Base-by-base conservation (phyloP, 2,888 invertebrate genomes). In the Aleiodes leptofemur region DNA sequence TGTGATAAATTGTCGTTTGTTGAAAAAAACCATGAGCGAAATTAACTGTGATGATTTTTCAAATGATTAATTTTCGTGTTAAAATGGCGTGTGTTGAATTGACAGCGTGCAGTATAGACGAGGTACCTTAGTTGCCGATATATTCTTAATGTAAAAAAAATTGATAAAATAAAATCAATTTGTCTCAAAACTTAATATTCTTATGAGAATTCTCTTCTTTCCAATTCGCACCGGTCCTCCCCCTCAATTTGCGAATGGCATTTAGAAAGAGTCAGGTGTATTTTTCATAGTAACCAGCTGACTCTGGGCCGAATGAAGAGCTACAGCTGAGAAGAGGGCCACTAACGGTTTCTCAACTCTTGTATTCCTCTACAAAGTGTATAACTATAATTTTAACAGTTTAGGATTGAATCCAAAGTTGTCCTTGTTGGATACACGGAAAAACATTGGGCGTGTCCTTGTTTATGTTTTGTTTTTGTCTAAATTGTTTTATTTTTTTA, bases 281-380 rank as follows among this genome's bases (percentile, higher is more conserved):
- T 23, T 23, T 23, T 43, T 14, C 4, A 7, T 38, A 16, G n/a
- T 13, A 29, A 23, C 64, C 64, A 64, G 64, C 64, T 64, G 64
- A 64, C 43, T 9, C 8, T 23, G 1, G 23, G 16, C 16, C 50
- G 16, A 56, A 61, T 55, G 55, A 50, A 48, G 64, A 48, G 64
- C 57, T 56, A 71, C 31, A 71, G 31, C 59, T 56, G 56, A 71
- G 71, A 75, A 75, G 75, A 75, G 75, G 71, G 75, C 75, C 74
- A 75, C 56, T 75, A 75, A 75, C 75, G 75, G 75, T 71, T 55
- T 64, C 14, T 75, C 48, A 14, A 23, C 61, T 34, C 61, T 34
- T 43, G 43, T 61, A 38, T 43, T 43, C 9, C 43, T 43, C 8
- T 8, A 43, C 61, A 7, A 23, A 8, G 43, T 6, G 11, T 64